A percentile compares a stretch with the other conserved stretches of the same genome.
These are phyloP conservation scores for Gorsachius magnificus DNA, from an alignment of 2,797 vertebrate species.

Conservation along the genomic window DNA sequence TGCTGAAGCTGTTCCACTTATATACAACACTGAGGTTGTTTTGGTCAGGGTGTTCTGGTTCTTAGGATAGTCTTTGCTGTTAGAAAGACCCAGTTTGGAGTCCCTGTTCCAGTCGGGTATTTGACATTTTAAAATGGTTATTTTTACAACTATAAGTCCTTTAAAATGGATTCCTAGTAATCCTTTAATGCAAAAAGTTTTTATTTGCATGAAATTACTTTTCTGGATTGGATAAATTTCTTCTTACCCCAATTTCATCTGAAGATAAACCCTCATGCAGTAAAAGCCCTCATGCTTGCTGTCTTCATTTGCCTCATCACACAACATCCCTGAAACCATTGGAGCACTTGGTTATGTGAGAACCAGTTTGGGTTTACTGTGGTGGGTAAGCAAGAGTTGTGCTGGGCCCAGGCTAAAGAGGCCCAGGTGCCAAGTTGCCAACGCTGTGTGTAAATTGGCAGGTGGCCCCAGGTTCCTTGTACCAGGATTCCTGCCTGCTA, in stretches of 20 bases:
- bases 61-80: neutral
- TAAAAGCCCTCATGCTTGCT: neutral
- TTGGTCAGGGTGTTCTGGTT: neutral
- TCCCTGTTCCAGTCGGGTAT: neutral
- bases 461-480: accelerated
- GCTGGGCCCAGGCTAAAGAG: neutral
- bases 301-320: neutral
- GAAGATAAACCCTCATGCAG: neutral
- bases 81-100: neutral
- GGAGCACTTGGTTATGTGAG: neutral
- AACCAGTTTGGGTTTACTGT: neutral
- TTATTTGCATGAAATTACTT: neutral
- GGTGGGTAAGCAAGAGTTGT: accelerated
- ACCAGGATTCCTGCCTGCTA: neutral
- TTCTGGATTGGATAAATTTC: neutral
- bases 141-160: neutral
- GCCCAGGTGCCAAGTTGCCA: neutral
- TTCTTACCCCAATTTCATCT: neutral
- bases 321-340: neutral
- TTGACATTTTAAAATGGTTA: neutral
- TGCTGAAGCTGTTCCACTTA: neutral
- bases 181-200: neutral
- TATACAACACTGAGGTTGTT: neutral
- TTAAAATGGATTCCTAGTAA: neutral
- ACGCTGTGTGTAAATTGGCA: accelerated